Evolutionary conservation across 2,113 vertebrate species (phyloP).

Genomic region (Sorex fumeus): DNA sequence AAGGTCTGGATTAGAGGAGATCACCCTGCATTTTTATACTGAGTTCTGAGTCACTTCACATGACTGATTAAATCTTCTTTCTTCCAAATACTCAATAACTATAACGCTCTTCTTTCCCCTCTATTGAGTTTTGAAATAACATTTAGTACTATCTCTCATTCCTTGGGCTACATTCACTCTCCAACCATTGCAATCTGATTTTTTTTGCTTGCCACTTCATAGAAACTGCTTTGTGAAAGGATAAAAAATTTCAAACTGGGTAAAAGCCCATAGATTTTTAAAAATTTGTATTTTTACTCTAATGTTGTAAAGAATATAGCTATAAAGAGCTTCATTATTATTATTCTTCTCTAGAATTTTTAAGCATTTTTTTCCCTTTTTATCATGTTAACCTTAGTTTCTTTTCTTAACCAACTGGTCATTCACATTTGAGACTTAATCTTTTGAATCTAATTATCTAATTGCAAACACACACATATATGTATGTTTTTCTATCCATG

Average conservation of each 20-base stretch:
- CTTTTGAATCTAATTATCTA: neutral
- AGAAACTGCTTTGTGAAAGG: constrained; percentile 15
- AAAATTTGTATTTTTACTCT: neutral
- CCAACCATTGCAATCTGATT: constrained; percentile 3
- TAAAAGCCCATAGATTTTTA: neutral
- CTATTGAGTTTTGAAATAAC: constrained; percentile 12
- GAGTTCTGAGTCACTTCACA: neutral
- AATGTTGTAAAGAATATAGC: neutral
- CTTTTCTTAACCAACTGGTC: neutral
- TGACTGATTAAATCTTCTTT: constrained; percentile 19
- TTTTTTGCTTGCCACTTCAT: neutral
- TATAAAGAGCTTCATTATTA: neutral
- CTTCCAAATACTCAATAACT: neutral
- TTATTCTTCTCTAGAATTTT: neutral
- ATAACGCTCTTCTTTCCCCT: constrained; percentile 19
- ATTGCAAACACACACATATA: neutral
- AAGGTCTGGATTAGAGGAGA: constrained; percentile 41
- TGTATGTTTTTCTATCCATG: neutral
- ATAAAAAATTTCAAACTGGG: neutral
- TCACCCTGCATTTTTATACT: neutral
- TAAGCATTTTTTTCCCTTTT: neutral
- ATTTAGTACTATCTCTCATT: neutral
- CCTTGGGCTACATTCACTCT: neutral
- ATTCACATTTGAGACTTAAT: neutral
- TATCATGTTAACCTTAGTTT: neutral